phyloP scores from a whole-genome alignment of 2,113 vertebrate genomes.

The Labeo rohita region DNA sequence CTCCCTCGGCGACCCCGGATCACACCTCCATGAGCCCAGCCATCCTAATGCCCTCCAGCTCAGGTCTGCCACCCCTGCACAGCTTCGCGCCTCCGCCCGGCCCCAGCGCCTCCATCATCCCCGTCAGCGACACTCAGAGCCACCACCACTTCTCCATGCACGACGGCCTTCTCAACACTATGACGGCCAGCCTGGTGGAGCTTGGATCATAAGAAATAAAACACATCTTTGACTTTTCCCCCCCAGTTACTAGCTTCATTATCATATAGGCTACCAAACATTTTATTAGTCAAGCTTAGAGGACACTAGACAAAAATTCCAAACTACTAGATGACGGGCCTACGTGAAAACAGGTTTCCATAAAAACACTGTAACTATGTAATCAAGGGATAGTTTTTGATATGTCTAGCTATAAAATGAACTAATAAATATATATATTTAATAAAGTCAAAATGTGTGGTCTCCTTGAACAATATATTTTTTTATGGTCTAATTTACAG shows the following conservation, averaged over 20 bases:
- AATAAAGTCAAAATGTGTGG: constrained; percentile 35
- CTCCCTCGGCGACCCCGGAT: constrained; percentile 93
- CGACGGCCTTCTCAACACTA: constrained; percentile 96
- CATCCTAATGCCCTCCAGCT: constrained; percentile 86
- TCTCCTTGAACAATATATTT: background rate
- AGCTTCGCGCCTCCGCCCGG: constrained; percentile 91
- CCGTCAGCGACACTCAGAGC: constrained; percentile 69
- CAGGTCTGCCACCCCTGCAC: constrained; percentile 88
- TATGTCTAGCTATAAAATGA: constrained; percentile 52
- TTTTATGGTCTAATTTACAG: background rate
- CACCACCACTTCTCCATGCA: constrained; percentile 96
- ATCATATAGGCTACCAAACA: constrained; percentile 12
- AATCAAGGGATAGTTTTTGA: constrained; percentile 55
- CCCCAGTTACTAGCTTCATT: background rate
- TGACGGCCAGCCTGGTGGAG: constrained; percentile 97
- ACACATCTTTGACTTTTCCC: background rate
- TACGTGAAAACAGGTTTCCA: constrained; percentile 40
- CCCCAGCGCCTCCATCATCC: constrained; percentile 78
- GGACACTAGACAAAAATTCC: constrained; percentile 15
- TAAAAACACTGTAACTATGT: constrained; percentile 27
- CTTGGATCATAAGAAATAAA: constrained; percentile 87
- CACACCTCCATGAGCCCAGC: constrained; percentile 91
- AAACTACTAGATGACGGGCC: constrained; percentile 39
- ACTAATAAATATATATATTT: constrained; percentile 58
- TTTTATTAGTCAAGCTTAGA: constrained; percentile 35